These are phyloP conservation scores for Ophonus ardosiacus DNA, from an alignment of 2,888 invertebrate genomes.

Conservation along the genomic window DNA sequence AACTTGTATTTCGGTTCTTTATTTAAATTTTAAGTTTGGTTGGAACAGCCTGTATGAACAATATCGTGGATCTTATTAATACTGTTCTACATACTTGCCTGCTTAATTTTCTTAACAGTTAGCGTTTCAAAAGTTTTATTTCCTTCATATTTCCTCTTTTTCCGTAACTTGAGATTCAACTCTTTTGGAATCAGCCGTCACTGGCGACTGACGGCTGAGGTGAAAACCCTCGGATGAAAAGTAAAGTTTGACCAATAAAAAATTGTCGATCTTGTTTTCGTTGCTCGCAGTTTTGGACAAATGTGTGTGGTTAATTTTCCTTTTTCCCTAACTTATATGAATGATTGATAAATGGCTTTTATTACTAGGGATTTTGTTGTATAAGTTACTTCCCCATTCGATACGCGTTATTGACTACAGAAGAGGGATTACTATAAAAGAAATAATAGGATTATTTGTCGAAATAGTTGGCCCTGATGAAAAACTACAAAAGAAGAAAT, in stretches of 20 bases:
- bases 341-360: constrained; percentile 53
- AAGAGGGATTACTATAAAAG: not conserved
- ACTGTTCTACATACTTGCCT: no score
- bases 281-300: constrained; percentile 46
- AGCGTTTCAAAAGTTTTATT: no score
- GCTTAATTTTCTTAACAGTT: no score
- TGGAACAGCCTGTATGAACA: no score
- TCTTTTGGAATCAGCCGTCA: not conserved
- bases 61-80: no score
- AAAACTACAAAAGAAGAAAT: not conserved
- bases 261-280: constrained; percentile 47
- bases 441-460: constrained; percentile 1
- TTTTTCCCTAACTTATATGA: constrained; percentile 22
- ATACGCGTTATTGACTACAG: not conserved
- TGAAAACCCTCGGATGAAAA: constrained; percentile 48
- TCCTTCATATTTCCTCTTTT: no score
- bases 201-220: constrained; percentile 11
- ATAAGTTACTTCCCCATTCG: not conserved
- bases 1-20: no score
- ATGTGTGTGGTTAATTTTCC: constrained; percentile 5
- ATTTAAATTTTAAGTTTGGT: no score
- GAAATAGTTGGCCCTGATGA: constrained; percentile 7
- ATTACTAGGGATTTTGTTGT: constrained; percentile 33
- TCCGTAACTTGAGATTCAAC: not conserved
- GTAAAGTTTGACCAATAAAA: constrained; percentile 53